Conservation (phyloP, 2,113 vertebrate species). For the Colaptes auratus region DNA sequence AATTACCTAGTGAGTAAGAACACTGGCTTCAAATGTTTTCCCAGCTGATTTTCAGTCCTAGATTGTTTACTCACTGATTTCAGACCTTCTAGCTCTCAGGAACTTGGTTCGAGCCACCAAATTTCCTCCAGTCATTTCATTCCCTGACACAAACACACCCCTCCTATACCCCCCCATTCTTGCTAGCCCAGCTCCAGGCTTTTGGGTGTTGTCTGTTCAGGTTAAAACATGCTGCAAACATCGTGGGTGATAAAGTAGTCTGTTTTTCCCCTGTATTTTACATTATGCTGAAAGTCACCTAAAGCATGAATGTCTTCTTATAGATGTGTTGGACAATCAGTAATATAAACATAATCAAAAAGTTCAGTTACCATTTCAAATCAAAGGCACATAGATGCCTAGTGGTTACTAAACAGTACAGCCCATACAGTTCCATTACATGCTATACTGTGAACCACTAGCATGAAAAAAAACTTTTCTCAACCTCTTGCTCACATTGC, state of each 20-base stretch:
- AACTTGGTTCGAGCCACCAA: not conserved
- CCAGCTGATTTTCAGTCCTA: not conserved
- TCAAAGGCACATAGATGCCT: not conserved
- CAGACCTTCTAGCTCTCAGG: not conserved
- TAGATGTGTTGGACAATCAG: not conserved
- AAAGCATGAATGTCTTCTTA: not conserved
- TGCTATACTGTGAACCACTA: accelerated
- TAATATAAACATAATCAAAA: not conserved
- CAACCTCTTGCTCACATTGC: not conserved
- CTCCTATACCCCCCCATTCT: not conserved
- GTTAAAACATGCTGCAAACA: not conserved
- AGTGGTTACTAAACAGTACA: not conserved
- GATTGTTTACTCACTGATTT: not conserved
- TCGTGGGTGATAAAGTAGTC: not conserved
- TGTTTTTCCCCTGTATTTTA: not conserved
- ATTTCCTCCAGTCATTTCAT: not conserved
- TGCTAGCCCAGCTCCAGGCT: not conserved
- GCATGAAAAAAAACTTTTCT: not conserved
- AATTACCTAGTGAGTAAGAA: not conserved
- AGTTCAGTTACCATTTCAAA: not conserved
- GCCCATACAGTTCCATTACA: not conserved
- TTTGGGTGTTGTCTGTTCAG: not conserved
- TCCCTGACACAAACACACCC: no score
- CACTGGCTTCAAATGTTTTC: not conserved
- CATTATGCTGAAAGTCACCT: not conserved